These are phyloP conservation scores for Numenius phaeopus DNA, from an alignment of 2,797 vertebrate species.

Conservation along the genomic window DNA sequence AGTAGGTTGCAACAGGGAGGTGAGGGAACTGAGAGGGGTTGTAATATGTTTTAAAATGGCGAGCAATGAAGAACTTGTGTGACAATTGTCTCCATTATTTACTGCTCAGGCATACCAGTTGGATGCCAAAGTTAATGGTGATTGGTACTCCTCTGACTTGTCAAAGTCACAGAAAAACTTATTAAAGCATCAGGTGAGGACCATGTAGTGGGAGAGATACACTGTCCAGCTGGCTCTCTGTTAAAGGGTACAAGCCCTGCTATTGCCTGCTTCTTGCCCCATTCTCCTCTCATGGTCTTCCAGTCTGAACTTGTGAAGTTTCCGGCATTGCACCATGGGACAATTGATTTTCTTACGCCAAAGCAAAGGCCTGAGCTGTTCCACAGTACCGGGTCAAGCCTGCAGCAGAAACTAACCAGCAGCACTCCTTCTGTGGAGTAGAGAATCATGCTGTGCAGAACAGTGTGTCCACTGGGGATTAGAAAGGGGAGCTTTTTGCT, in stretches of 20 bases:
- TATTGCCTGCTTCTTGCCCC: not conserved
- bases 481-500: not conserved
- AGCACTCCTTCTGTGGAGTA: not conserved
- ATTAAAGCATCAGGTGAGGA: not conserved
- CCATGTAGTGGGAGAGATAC: not conserved
- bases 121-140: not conserved
- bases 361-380: not conserved
- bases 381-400: not conserved
- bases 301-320: not conserved
- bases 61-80: not conserved
- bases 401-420: not conserved
- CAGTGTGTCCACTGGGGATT: not conserved
- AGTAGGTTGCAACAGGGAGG: fast-evolving
- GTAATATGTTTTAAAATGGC: not conserved
- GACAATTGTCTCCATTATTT: not conserved
- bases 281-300: not conserved
- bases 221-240: not conserved
- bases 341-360: not conserved
- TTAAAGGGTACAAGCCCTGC: not conserved
- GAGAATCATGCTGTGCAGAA: not conserved
- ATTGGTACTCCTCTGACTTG: not conserved
- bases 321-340: not conserved
- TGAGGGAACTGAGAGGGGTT: not conserved
- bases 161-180: not conserved
- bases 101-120: not conserved